A percentile compares a stretch with the other conserved stretches of the same genome.
Conservation (phyloP, 2,888 invertebrate species). For the Calliphora vomitoria region DNA sequence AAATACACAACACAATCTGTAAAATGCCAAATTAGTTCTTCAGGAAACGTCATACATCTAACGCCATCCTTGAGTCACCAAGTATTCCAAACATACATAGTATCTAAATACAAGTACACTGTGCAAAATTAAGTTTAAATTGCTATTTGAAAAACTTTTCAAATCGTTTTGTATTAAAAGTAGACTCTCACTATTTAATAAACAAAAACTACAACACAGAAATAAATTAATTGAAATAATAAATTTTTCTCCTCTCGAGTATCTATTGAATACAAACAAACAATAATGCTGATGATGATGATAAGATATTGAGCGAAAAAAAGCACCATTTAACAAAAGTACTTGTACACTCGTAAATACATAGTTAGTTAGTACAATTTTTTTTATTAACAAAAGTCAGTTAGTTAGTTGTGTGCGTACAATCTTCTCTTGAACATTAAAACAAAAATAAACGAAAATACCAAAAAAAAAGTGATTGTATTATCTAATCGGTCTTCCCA, state of each 20-base stretch:
- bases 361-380: slow-evolving; percentile 32
- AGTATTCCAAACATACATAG: too few relatives aligned
- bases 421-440: slow-evolving; percentile 17
- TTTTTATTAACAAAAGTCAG: slow-evolving; percentile 27
- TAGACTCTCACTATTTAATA: background rate
- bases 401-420: slow-evolving; percentile 38
- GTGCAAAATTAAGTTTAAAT: slow-evolving; percentile 4
- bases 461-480: slow-evolving; percentile 39
- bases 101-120: background rate
- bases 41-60: slow-evolving; percentile 27
- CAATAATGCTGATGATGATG: slow-evolving; percentile 34
- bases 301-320: slow-evolving; percentile 67
- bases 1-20: slow-evolving; percentile 29
- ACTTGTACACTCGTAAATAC: slow-evolving; percentile 12
- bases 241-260: slow-evolving; percentile 47
- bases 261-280: slow-evolving; percentile 59
- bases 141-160: background rate
- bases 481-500: slow-evolving; percentile 76
- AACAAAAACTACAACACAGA: background rate
- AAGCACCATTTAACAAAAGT: slow-evolving; percentile 26
- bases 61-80: background rate
- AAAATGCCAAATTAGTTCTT: slow-evolving; percentile 20
- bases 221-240: slow-evolving; percentile 4
- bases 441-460: slow-evolving; percentile 13
- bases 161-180: background rate